phyloP scores from a whole-genome alignment of 2,113 vertebrate genomes.

The Nicator chloris region DNA sequence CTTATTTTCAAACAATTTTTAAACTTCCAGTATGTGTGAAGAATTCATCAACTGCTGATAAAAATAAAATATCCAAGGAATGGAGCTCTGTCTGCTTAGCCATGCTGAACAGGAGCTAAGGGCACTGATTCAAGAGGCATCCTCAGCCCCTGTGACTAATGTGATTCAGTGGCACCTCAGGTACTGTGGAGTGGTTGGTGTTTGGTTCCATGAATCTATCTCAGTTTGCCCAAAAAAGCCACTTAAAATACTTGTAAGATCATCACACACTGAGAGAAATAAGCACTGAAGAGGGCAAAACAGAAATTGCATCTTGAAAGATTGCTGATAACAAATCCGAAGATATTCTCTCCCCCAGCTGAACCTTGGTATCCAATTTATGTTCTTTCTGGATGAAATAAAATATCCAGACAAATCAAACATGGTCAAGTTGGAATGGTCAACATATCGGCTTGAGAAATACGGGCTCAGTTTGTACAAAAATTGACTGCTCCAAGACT shows the following conservation, averaged over 20 bases:
- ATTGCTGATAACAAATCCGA: not conserved
- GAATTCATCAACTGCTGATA: not conserved
- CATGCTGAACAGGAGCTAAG: not conserved
- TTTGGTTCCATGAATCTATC: not conserved
- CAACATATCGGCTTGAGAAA: fast-evolving
- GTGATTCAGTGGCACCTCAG: not conserved
- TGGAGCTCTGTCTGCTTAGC: not conserved
- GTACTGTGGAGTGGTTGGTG: not conserved
- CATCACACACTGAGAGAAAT: not conserved
- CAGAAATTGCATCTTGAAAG: not conserved
- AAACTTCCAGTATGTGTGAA: not conserved
- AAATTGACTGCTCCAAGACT: not conserved
- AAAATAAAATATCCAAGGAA: not conserved
- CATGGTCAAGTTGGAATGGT: not conserved
- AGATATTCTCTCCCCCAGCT: not conserved
- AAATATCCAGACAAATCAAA: not conserved
- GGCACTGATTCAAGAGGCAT: not conserved
- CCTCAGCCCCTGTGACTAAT: not conserved
- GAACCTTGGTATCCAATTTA: not conserved
- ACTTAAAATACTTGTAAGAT: not conserved
- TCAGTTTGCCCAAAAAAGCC: not conserved
- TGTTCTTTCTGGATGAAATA: not conserved
- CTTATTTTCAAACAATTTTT: not conserved
- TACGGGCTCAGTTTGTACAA: not conserved
- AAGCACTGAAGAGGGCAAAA: not conserved